Conservation (phyloP, 1,140 invertebrate genomes). For the Drosophila arizonae region DNA sequence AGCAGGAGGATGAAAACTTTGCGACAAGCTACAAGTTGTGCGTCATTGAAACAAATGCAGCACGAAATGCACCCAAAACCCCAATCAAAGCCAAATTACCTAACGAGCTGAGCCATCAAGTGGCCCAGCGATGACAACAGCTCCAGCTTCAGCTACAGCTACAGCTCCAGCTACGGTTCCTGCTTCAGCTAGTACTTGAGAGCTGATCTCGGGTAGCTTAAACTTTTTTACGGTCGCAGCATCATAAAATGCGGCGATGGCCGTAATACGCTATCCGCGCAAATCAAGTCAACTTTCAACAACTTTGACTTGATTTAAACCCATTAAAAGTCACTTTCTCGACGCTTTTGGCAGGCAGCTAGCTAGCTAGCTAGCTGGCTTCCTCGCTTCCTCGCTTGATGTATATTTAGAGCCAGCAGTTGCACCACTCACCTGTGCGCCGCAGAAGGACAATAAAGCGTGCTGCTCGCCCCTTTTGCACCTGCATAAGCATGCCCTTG, state of each 20-base stretch:
- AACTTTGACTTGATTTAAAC: constrained; percentile 82
- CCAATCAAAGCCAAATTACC: constrained; percentile 80
- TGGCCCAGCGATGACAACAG: constrained; percentile 37
- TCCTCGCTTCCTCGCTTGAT: constrained; percentile 13
- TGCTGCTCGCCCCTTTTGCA: constrained; percentile 38
- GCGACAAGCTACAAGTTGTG: constrained; percentile 52
- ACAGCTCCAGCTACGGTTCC: constrained; percentile 16
- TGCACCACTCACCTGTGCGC: constrained; percentile 37
- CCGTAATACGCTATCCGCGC: constrained; percentile 47
- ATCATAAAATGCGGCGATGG: constrained; percentile 64
- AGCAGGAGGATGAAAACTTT: constrained; percentile 7
- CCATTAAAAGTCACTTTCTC: constrained; percentile 81
- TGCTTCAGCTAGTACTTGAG: constrained; percentile 56
- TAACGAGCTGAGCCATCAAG: constrained; percentile 75
- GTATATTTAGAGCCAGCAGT: constrained; percentile 11
- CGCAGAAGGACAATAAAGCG: constrained; percentile 47
- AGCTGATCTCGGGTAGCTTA: constrained; percentile 69
- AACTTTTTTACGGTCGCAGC: constrained; percentile 75
- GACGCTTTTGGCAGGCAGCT: constrained; percentile 65
- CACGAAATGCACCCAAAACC: constrained; percentile 69
- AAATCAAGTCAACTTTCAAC: constrained; percentile 80
- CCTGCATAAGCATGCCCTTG: constrained; percentile 67
- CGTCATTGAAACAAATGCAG: constrained; percentile 80
- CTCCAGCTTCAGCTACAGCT: constrained; percentile 8
- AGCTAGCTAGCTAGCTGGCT: constrained; percentile 22